Evolutionary conservation across 2,797 vertebrate genomes (phyloP), one percentile per base, ranked within the genome.

Genomic region (Siniperca scherzeri): DNA sequence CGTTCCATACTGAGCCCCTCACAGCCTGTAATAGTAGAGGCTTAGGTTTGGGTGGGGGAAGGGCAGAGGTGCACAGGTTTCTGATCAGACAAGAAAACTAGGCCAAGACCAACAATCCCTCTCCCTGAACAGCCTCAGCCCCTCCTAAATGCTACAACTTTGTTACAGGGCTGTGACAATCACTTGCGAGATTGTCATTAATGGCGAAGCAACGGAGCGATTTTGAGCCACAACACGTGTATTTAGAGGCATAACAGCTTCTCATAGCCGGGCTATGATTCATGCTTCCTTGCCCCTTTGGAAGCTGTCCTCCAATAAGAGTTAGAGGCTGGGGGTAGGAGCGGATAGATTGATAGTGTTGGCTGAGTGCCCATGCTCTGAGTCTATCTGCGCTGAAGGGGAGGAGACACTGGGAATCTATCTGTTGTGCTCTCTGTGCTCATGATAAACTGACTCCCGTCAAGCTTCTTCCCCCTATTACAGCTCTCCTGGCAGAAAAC

Each of bases 71-170:
- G 93, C 94, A 94, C 95, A 95, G 93, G 95, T 95, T 96, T 95
- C 93, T 95, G 94, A 96, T 96, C 95, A 96, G 94, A 95, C 95
- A 94, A 91, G 92, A 95, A 94, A 96, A 96, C 94, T 95, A 96
- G 95, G 95, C 94, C 95, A 95, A 93, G 94, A 95, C 92, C 90
- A 87, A 87, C 89, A 91, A 94, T 92, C 93, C 92, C 85, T 91
- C 91, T 91, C 85, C 82, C 79, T 25, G 71, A 90, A 88, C 87
- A 83, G 87, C 87, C 89, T 82, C 71, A 60, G 82, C 89, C 59
- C 87, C 81, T 90, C 87, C 87, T 87, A 70, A 90, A 94, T 46
- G 83, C 89, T 76, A 81, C 86, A 94, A 94, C 92, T 93, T 93
- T 91, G 88, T 88, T 88, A 80, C 85, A 87, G 78, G 77, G 74